phyloP scores from a whole-genome alignment of 1,140 invertebrate species.

The Orius laevigatus region DNA sequence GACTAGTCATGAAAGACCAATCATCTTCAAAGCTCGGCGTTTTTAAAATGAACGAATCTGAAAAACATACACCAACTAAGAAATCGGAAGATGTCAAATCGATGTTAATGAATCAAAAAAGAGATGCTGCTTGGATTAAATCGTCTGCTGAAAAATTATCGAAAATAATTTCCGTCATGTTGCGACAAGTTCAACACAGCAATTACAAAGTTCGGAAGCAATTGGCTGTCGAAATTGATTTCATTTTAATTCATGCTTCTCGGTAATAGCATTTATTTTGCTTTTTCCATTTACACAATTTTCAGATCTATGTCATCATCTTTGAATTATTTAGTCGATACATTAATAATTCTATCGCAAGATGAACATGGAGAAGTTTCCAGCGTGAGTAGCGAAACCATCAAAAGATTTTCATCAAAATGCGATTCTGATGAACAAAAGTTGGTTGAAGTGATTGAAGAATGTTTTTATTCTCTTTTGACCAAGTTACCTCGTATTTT shows the following conservation, averaged over 20 bases:
- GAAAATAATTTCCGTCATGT: slow-evolving; percentile 30
- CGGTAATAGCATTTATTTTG: slow-evolving; percentile 27
- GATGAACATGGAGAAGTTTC: slow-evolving; percentile 16
- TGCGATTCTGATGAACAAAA: slow-evolving; percentile 6
- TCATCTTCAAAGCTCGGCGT: slow-evolving; percentile 7
- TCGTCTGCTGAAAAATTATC: slow-evolving; percentile 36
- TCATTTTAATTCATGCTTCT: slow-evolving; percentile 26
- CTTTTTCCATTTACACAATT: slow-evolving; percentile 2
- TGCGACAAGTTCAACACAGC: slow-evolving; percentile 32
- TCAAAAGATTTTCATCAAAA: slow-evolving; percentile 3
- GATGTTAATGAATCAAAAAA: slow-evolving; percentile 17
- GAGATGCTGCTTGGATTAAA: slow-evolving; percentile 36
- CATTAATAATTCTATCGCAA: slow-evolving; percentile 18
- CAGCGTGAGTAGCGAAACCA: slow-evolving; percentile 5
- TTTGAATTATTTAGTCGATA: slow-evolving; percentile 16
- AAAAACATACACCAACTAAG: not conserved
- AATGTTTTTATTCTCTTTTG: slow-evolving; percentile 18
- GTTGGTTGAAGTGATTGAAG: slow-evolving; percentile 17
- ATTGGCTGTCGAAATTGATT: slow-evolving; percentile 30
- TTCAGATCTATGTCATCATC: slow-evolving; percentile 16
- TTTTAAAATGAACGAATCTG: slow-evolving; percentile 18
- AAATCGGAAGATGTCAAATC: not conserved
- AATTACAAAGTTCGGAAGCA: slow-evolving; percentile 38
- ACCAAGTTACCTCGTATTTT: slow-evolving; percentile 17
- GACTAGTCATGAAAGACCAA: slow-evolving; percentile 32